phyloP scores from a whole-genome alignment of 1,140 invertebrate species.

The Bombus vancouverensis region DNA sequence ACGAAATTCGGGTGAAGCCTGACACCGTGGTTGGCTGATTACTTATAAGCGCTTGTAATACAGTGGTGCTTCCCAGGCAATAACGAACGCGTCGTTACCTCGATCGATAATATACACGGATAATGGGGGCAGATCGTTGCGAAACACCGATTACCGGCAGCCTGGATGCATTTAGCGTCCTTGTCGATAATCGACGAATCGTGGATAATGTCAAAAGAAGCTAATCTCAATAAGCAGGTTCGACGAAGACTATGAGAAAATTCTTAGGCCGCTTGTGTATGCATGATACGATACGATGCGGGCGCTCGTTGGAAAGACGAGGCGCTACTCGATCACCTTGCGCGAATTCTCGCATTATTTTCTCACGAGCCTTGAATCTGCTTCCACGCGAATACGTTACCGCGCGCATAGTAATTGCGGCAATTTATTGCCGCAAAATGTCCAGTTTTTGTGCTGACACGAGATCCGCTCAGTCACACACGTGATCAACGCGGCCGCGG shows the following conservation, averaged over 20 bases:
- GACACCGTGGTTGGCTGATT: not conserved
- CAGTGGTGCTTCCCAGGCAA: not conserved
- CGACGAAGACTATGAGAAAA: constrained; percentile 63
- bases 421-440: constrained; percentile 43
- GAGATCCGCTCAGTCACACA: constrained; percentile 3
- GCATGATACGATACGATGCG: constrained; percentile 43
- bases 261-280: constrained; percentile 43
- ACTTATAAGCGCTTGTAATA: not conserved
- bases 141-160: constrained; percentile 42
- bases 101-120: not conserved
- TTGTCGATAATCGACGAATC: constrained; percentile 68
- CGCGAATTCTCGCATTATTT: constrained; percentile 68
- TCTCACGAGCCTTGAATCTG: constrained; percentile 60
- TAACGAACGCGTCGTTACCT: constrained; percentile 17
- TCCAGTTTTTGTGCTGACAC: constrained; percentile 36
- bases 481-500: constrained; percentile 6
- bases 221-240: constrained; percentile 59
- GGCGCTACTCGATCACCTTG: constrained; percentile 69
- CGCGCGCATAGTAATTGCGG: constrained; percentile 38
- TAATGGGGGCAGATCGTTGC: constrained; percentile 44
- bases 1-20: not conserved
- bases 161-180: constrained; percentile 65
- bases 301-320: constrained; percentile 41
- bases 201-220: constrained; percentile 64
- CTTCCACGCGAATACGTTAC: constrained; percentile 43